A percentile compares a stretch with the other conserved stretches of the same genome.
Evolutionary conservation across 2,888 invertebrate genomes (phyloP).

Genomic region (Uloborus plumipes): DNA sequence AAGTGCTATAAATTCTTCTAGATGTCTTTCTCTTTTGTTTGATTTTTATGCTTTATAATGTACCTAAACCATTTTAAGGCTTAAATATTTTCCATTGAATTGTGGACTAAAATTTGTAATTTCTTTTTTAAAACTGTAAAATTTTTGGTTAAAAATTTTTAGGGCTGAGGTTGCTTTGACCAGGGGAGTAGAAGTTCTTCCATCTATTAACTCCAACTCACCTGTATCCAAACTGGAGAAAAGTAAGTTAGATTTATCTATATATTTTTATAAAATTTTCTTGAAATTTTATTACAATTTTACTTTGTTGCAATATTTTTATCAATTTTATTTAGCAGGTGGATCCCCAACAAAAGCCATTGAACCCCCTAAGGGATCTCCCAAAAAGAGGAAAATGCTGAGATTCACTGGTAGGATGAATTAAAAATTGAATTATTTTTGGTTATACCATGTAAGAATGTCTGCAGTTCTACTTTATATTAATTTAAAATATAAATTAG

Average conservation of each 20-base stretch:
- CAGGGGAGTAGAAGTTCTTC: conserved; percentile 58
- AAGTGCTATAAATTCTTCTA: no score
- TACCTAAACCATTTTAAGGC: no score
- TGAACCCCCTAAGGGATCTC: conserved; percentile 50
- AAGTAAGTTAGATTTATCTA: conserved; percentile 28
- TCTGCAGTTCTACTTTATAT: background rate
- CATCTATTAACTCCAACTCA: conserved; percentile 53
- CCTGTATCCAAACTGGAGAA: conserved; percentile 42
- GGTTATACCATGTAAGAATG: background rate
- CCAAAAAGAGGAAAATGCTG: conserved; percentile 58
- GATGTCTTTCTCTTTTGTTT: no score
- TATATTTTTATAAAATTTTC: background rate
- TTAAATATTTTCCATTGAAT: no score
- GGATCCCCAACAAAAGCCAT: conserved; percentile 51
- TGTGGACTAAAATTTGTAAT: no score
- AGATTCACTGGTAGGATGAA: conserved; percentile 49
- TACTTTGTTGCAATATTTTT: background rate
- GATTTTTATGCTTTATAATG: no score
- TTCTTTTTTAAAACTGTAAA: no score
- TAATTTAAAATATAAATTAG: no score
- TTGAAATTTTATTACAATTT: background rate
- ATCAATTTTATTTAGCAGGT: conserved; percentile 10
- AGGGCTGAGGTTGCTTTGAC: conserved; percentile 59
- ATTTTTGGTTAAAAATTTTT: background rate
- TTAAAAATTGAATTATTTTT: background rate